Evolutionary conservation across 2,888 invertebrate genomes (phyloP), one percentile per base, ranked within the genome.

Genomic region (Antheraea yamamai): DNA sequence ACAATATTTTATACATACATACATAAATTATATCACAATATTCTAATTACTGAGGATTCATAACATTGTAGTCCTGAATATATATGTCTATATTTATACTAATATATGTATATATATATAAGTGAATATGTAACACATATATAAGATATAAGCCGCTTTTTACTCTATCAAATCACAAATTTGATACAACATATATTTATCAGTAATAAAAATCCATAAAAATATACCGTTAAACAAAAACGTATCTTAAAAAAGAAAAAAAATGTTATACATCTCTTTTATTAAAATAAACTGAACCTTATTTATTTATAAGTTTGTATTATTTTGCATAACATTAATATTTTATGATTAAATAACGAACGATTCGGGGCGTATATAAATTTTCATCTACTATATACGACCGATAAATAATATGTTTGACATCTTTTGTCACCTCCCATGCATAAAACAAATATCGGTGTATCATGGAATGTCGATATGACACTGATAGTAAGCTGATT

Each of bases 311-410:
- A n/a, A 10, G 14, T 39, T 39, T 70, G 70, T 70, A 39, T 70
- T 39, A 70, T 70, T 70, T 70, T 70, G 23, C 70, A 70, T 70
- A 35, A n/a, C n/a, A 70, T 70, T 70, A 70, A 70, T 70, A 70
- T 39, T 70, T 70, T 20, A 70, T 39, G 70, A 70, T 35, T 70
- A 70, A 39, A 70, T 70, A 70, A 39, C 39, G 39, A 70, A 70
- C 70, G 70, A 70, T 39, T n/a, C n/a, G 35, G 39, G 70, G 70
- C 20, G 14, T 70, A 70, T 39, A 70, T 70, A 70, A 70, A 39
- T 70, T 39, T 70, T 35, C 23, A 39, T 20, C 4, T 12, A 47
- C 12, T 70, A 68, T 35, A 68, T 20, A 68, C n/a, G n/a, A n/a
- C 12, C 35, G n/a, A 70, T 70, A 70, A 70, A 70, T 70, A 39